Evolutionary conservation across 2,888 invertebrate genomes (phyloP), one percentile per base, ranked within the genome.

Genomic region (Clivina fossor): DNA sequence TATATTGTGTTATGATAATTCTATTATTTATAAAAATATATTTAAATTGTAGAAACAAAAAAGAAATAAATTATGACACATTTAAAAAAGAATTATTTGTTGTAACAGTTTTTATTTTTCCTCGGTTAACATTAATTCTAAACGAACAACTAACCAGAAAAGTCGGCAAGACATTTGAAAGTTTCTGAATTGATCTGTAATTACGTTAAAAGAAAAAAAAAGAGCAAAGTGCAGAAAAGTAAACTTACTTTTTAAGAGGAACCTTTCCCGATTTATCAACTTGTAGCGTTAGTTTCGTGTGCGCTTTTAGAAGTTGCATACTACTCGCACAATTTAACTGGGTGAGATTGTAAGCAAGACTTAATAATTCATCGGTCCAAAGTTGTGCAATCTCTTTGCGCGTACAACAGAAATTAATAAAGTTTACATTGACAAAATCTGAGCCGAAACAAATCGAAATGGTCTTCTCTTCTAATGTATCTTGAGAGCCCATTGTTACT

Each of bases 371-470:
- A 63, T 93, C 91, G 35, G 90, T 87, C 95, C 96, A 95, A 75
- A 90, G 82, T 87, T 92, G 88, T 49, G 94, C 94, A 65, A 90
- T 90, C 71, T 95, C 94, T 71, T 87, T 89, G 68, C 86, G 86
- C 49, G 88, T 90, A 74, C 93, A 90, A 77, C 93, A 94, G 78
- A 97, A 96, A 80, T 95, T 95, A 67, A 93, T 83, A 76, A 91
- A 94, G 65, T 85, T 87, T 65, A 95, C 81, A 75, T 93, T 95
- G 63, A 95, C 93, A 78, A 95, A 93, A 77, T 96, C 96, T 20
- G 88, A 83, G 57, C 93, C 94, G 73, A 90, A 86, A 69, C 91
- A 91, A 59, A 97, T 86, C 30, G 94, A 91, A 60, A 96, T 85
- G 24, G 94, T 95, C 76, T 94, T 95, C 69, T 96, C 95, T 74